Evolutionary conservation across 2,797 vertebrate species (phyloP).

Genomic region (Nannoperca obscura): DNA sequence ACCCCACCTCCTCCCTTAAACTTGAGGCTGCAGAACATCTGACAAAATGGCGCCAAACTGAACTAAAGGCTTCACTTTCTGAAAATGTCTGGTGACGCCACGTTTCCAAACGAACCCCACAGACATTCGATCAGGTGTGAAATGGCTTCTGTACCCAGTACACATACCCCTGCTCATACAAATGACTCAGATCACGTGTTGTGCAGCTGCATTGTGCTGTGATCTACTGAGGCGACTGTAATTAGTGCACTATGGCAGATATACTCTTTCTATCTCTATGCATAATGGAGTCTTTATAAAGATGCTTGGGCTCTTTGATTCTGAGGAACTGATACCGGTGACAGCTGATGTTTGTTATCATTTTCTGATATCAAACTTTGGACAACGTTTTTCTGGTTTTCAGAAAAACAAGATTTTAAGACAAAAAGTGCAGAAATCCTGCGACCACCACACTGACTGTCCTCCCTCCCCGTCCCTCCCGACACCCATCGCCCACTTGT

Average conservation of each 20-base stretch:
- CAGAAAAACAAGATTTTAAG: background rate
- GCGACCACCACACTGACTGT: slow-evolving; percentile 22
- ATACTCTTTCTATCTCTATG: slow-evolving; percentile 9
- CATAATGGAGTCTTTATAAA: background rate
- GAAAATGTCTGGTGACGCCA: background rate
- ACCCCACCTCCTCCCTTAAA: too few relatives aligned
- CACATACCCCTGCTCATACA: background rate
- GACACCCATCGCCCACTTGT: slow-evolving; percentile 50
- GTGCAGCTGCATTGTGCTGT: background rate
- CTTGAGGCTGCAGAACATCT: background rate
- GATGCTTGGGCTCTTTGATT: background rate
- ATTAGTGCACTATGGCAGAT: background rate
- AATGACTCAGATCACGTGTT: slow-evolving; percentile 10
- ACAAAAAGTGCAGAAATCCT: slow-evolving; percentile 4
- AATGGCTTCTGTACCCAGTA: background rate
- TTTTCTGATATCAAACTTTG: background rate
- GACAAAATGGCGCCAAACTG: background rate
- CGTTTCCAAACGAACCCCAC: background rate
- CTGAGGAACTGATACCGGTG: background rate
- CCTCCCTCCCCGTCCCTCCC: slow-evolving; percentile 14
- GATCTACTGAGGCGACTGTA: background rate
- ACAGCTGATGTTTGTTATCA: background rate
- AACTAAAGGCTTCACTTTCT: background rate
- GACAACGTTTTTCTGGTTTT: too few relatives aligned
- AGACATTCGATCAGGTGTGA: background rate